Conservation (phyloP, 1,140 invertebrate species). For the Calliopsis andreniformis region DNA sequence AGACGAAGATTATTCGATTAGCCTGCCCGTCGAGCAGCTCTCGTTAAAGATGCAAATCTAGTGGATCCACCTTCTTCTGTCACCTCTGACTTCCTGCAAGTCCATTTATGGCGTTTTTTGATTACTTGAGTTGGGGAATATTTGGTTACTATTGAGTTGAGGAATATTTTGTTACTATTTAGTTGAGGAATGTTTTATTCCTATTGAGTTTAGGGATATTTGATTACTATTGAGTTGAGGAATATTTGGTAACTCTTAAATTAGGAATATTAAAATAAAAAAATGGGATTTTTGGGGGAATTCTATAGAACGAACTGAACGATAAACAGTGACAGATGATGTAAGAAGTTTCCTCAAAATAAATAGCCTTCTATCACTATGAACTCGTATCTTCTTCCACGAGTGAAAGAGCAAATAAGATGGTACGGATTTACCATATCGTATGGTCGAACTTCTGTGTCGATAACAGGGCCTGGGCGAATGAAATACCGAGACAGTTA, state of each 20-base stretch:
- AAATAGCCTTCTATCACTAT: slow-evolving; percentile 49
- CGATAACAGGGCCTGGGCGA: background rate
- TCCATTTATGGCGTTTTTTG: background rate
- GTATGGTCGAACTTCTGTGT: background rate
- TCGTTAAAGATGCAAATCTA: slow-evolving; percentile 39
- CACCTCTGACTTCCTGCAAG: background rate
- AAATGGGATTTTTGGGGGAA: background rate
- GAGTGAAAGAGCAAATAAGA: slow-evolving; percentile 29
- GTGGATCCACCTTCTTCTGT: background rate
- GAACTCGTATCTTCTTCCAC: background rate
- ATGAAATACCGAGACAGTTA: background rate
- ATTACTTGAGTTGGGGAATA: too few species aligned
- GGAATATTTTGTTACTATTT: too few species aligned
- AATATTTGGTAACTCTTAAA: too few species aligned
- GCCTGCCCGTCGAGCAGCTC: background rate
- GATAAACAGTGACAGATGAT: slow-evolving; percentile 22
- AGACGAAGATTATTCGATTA: slow-evolving; percentile 23
- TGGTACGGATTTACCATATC: slow-evolving; percentile 33
- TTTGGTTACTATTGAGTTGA: too few species aligned
- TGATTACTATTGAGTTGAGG: too few species aligned
- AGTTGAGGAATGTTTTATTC: too few species aligned
- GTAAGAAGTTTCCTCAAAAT: slow-evolving; percentile 30
- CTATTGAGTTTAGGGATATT: too few species aligned
- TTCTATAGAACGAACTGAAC: background rate
- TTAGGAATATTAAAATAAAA: too few species aligned